Evolutionary conservation across 2,888 invertebrate genomes (phyloP).

Genomic region (Troglohyphantes excavatus): DNA sequence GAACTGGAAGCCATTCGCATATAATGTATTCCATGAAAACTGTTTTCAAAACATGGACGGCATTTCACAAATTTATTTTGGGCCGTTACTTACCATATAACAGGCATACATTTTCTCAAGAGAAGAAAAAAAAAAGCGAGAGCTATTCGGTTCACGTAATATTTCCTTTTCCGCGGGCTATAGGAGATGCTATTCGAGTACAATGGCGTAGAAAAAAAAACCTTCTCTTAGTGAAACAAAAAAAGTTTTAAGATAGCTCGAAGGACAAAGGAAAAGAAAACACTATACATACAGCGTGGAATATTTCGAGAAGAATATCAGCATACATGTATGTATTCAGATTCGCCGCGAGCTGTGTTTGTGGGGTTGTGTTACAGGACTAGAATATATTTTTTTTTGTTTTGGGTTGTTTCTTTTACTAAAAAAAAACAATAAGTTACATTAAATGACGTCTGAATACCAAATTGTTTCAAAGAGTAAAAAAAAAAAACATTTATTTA

Average conservation of each 20-base stretch:
- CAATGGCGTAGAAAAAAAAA: slow-evolving; percentile 13
- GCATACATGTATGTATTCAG: slow-evolving; percentile 47
- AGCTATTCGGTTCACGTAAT: slow-evolving; percentile 43
- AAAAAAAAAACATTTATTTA: no score
- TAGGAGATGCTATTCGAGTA: slow-evolving; percentile 7
- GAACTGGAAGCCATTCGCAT: background rate
- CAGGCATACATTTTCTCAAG: slow-evolving; percentile 19
- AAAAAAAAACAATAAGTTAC: background rate
- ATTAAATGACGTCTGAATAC: background rate
- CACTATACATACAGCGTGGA: slow-evolving; percentile 21
- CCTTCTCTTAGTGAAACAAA: slow-evolving; percentile 13
- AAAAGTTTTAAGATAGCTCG: slow-evolving; percentile 13
- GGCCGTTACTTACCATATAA: slow-evolving; percentile 44
- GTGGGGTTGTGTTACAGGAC: slow-evolving; percentile 14
- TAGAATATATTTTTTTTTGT: slow-evolving; percentile 8
- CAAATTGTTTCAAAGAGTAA: background rate
- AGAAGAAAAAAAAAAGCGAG: background rate
- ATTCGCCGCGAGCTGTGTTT: slow-evolving; percentile 1
- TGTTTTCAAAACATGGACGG: background rate
- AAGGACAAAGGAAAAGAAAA: slow-evolving; percentile 10
- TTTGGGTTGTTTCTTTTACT: background rate
- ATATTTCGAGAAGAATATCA: slow-evolving; percentile 45
- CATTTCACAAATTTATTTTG: slow-evolving; percentile 34
- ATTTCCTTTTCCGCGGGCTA: slow-evolving; percentile 50
- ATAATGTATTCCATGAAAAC: background rate